phyloP scores from a whole-genome alignment of 2,888 invertebrate genomes.

The Volucella inanis region DNA sequence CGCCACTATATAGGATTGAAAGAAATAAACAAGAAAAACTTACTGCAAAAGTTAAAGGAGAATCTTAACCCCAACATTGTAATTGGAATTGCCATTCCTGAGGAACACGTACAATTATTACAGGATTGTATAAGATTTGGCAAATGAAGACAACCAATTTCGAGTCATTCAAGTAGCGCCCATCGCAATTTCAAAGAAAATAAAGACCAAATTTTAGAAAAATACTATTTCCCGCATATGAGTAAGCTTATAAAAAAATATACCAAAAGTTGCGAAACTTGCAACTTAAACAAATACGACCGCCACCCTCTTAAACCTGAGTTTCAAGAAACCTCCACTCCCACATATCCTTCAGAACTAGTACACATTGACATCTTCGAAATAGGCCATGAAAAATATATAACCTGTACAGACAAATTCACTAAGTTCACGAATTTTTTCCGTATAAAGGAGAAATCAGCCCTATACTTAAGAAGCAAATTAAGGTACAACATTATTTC shows the following conservation, averaged over 20 bases:
- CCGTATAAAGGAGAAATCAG: conserved; percentile 51
- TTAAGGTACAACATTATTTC: conserved; percentile 59
- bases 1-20: conserved; percentile 29
- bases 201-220: conserved; percentile 31
- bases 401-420: conserved; percentile 18
- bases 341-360: too few species aligned
- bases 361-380: too few species aligned
- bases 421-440: conserved; percentile 21
- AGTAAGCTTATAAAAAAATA: conserved; percentile 22
- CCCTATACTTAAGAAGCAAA: conserved; percentile 55
- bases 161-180: conserved; percentile 25
- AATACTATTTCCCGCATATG: conserved; percentile 36
- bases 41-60: conserved; percentile 37
- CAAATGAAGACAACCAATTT: conserved; percentile 19
- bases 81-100: conserved; percentile 52
- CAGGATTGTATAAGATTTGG: conserved; percentile 30
- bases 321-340: too few species aligned
- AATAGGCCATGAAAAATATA: conserved; percentile 21
- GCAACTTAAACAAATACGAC: conserved; percentile 39
- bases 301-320: conserved; percentile 26
- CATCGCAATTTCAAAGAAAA: conserved; percentile 26
- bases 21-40: conserved; percentile 20
- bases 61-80: conserved; percentile 45
- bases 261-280: conserved; percentile 19
- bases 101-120: conserved; percentile 46